Evolutionary conservation across 1,140 invertebrate genomes (phyloP).

Genomic region (Drosophila yakuba): DNA sequence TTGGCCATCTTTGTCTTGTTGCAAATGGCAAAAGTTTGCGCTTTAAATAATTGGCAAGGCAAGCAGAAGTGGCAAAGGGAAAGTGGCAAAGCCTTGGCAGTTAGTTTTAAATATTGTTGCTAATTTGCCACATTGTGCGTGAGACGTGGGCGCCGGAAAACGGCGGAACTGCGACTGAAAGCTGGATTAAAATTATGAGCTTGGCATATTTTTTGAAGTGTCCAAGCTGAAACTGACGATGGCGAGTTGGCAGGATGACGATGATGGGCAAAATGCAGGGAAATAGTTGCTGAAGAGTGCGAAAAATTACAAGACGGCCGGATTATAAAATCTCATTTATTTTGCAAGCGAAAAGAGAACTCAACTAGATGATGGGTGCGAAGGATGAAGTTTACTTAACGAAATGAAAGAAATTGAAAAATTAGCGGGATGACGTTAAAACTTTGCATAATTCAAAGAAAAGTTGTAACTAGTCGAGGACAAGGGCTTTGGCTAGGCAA

Average conservation of each 20-base stretch:
- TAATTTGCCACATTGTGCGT: constrained; percentile 82
- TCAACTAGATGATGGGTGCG: constrained; percentile 4
- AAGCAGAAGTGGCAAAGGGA: constrained; percentile 15
- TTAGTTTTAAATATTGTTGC: constrained; percentile 82
- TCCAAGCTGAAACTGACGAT: constrained; percentile 50
- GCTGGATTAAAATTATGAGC: constrained; percentile 81
- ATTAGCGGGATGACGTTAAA: constrained; percentile 17
- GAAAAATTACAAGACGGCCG: constrained; percentile 38
- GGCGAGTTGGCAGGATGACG: constrained; percentile 37
- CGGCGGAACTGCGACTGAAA: constrained; percentile 33
- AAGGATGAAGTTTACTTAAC: constrained; percentile 31
- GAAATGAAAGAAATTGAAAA: constrained; percentile 29
- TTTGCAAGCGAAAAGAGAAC: constrained; percentile 20
- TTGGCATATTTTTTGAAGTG: constrained; percentile 79
- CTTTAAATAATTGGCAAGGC: constrained; percentile 77
- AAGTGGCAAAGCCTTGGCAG: constrained; percentile 49
- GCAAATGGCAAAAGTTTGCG: constrained; percentile 71
- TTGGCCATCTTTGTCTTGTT: constrained; percentile 52
- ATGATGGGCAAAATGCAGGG: constrained; percentile 25
- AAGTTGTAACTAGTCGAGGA: neutral
- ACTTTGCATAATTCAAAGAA: constrained; percentile 13
- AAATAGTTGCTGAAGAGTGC: constrained; percentile 50
- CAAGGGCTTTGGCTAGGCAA: neutral
- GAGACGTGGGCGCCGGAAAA: constrained; percentile 1
- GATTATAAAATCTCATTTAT: constrained; percentile 56